Evolutionary conservation across 2,797 vertebrate species (phyloP).

Genomic region (Paguma larvata): DNA sequence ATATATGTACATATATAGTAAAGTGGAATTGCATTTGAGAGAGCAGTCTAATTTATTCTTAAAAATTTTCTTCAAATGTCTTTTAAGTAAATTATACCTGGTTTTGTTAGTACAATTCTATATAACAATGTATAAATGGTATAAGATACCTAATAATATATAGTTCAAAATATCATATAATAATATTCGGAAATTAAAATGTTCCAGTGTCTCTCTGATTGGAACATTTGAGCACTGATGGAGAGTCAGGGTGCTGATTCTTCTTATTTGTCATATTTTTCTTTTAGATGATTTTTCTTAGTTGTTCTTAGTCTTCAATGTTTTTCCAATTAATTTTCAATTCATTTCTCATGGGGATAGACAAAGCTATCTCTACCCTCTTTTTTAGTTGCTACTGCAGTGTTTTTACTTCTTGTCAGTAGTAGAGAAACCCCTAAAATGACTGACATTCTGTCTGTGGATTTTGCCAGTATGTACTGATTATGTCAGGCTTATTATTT

Average conservation of each 20-base stretch:
- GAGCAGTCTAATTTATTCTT: conserved; percentile 15
- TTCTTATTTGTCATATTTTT: conserved; percentile 28
- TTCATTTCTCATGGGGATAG: conserved; percentile 34
- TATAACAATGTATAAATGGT: conserved; percentile 21
- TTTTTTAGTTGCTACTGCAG: background rate
- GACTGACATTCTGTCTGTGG: background rate
- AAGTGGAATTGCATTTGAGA: background rate
- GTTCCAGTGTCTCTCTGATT: background rate
- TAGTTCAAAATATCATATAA: conserved; percentile 26
- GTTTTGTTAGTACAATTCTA: background rate
- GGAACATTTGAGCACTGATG: background rate
- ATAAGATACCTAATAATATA: background rate
- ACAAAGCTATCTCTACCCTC: background rate
- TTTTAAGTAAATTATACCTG: background rate
- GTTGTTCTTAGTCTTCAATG: background rate
- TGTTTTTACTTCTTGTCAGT: background rate
- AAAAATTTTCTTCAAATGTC: conserved; percentile 41
- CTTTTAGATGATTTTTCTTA: conserved; percentile 22
- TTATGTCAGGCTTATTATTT: background rate
- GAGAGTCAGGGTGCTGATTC: background rate
- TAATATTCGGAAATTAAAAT: background rate
- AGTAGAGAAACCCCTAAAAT: background rate
- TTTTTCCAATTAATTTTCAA: conserved; percentile 11
- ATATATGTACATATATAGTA: background rate
- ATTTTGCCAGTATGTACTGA: background rate